These are phyloP conservation scores for Chalcosyrphus nemorum DNA, from an alignment of 2,888 invertebrate species.

Conservation along the genomic window DNA sequence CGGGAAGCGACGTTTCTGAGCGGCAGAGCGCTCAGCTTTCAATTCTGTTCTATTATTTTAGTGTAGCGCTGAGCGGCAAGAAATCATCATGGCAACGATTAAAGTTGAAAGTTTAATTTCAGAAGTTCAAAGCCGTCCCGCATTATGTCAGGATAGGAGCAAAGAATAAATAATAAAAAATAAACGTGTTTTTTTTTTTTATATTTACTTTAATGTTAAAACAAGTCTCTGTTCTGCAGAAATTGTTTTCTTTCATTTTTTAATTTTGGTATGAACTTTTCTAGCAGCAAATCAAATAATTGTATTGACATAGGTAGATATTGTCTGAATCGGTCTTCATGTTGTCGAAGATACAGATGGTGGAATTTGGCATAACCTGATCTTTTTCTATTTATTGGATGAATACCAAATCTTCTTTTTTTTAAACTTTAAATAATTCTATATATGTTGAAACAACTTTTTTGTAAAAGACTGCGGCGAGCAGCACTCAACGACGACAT, in stretches of 20 bases:
- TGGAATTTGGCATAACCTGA: not conserved
- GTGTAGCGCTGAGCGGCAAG: not conserved
- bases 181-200: too few relatives aligned
- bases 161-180: constrained; percentile 13
- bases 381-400: not conserved
- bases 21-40: not conserved
- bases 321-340: not conserved
- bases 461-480: not conserved
- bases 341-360: not conserved
- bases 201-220: too few relatives aligned
- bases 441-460: not conserved
- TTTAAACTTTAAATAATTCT: not conserved
- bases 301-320: too few relatives aligned
- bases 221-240: too few relatives aligned
- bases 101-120: not conserved
- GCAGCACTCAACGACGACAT: not conserved
- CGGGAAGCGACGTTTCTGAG: too few relatives aligned
- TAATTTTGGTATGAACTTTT: too few relatives aligned
- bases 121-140: constrained; percentile 2
- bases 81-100: constrained; percentile 2
- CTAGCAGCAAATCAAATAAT: too few relatives aligned
- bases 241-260: too few relatives aligned
- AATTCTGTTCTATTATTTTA: constrained; percentile 20
- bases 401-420: not conserved
- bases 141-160: constrained; percentile 13